Evolutionary conservation across 2,113 vertebrate genomes (phyloP).

Genomic region (Alethe castanea): DNA sequence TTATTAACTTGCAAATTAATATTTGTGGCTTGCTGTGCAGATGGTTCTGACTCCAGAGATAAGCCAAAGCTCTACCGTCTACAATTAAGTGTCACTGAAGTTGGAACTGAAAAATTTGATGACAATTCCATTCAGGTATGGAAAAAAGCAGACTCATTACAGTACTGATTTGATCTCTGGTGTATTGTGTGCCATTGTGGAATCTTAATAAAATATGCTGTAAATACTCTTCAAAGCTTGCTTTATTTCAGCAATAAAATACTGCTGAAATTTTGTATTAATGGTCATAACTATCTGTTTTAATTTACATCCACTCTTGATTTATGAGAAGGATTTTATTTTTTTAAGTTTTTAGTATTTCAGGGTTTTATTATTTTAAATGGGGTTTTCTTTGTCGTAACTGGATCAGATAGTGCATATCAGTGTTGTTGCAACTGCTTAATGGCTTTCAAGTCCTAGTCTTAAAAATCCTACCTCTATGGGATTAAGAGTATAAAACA

Average conservation of each 20-base stretch:
- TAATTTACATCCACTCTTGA: not conserved
- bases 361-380: not conserved
- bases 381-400: accelerated
- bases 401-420: not conserved
- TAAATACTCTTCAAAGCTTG: not conserved
- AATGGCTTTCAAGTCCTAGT: not conserved
- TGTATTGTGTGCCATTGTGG: not conserved
- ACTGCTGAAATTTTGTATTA: not conserved
- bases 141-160: not conserved
- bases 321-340: not conserved
- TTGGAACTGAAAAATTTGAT: constrained; percentile 91
- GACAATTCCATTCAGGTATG: constrained; percentile 94
- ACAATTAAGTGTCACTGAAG: constrained; percentile 94
- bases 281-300: not conserved
- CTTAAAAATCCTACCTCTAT: not conserved
- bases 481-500: not conserved
- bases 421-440: not conserved
- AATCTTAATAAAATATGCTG: not conserved
- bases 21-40: constrained; percentile 63
- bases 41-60: constrained; percentile 96
- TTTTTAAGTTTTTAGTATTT: not conserved
- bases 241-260: not conserved
- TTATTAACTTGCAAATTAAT: not conserved
- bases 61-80: constrained; percentile 98
- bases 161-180: not conserved